These are phyloP conservation scores for Lasiommata megera DNA, from an alignment of 2,888 invertebrate species.

Conservation along the genomic window DNA sequence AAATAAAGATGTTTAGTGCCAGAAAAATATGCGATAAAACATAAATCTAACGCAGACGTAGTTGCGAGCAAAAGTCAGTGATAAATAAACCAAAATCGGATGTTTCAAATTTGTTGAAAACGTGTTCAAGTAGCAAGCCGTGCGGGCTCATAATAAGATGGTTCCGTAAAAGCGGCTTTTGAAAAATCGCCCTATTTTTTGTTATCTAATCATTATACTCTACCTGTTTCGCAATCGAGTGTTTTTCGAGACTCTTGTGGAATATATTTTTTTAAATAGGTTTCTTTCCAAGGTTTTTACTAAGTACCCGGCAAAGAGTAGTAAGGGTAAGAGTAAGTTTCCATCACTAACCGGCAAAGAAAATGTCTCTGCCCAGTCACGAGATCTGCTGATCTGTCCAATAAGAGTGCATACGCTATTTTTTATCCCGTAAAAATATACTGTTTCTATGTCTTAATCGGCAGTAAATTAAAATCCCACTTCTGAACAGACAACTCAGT, in stretches of 20 bases:
- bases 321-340: too few relatives aligned
- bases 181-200: conserved; percentile 46
- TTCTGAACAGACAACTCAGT: too few relatives aligned
- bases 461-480: too few relatives aligned
- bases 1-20: not conserved
- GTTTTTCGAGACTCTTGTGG: conserved; percentile 13
- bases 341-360: too few relatives aligned
- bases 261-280: conserved; percentile 2
- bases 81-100: conserved; percentile 28
- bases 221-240: conserved; percentile 25
- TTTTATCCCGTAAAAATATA: too few relatives aligned
- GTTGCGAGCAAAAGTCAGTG: not conserved
- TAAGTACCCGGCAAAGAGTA: too few relatives aligned
- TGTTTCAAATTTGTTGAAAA: conserved; percentile 65
- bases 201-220: conserved; percentile 53
- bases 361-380: too few relatives aligned
- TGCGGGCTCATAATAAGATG: conserved; percentile 74
- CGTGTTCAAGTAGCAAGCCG: conserved; percentile 74
- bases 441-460: too few relatives aligned
- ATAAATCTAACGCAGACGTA: not conserved
- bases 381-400: too few relatives aligned
- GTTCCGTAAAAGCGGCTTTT: conserved; percentile 47
- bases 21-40: not conserved
- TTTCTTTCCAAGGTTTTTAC: not conserved
- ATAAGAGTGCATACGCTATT: too few relatives aligned